Percentiles rank a stretch among this genome's conserved stretches.
Evolutionary conservation across 2,797 vertebrate genomes (phyloP).

Genomic region (Bradypodion ventrale): DNA sequence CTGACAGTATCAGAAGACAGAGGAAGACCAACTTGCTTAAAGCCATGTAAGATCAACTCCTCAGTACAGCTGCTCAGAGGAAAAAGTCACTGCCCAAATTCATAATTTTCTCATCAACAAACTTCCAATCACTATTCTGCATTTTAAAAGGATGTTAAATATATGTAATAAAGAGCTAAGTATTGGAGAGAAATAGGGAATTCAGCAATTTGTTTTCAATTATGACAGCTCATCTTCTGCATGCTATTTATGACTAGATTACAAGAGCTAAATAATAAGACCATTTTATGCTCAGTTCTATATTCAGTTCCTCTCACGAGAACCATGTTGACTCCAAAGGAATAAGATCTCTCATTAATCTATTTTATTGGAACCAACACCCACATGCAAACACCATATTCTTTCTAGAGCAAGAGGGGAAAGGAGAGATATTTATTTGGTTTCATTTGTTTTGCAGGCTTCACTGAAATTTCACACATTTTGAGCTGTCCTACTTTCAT

Average conservation of each 20-base stretch:
- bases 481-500: not conserved
- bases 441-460: not conserved
- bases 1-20: not conserved
- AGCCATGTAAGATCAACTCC: not conserved
- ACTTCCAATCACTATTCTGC: not conserved
- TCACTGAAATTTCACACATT: not conserved
- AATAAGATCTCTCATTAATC: not conserved
- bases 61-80: not conserved
- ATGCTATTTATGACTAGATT: not conserved
- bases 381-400: not conserved
- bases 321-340: not conserved
- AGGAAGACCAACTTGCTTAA: not conserved
- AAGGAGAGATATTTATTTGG: not conserved
- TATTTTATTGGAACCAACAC: not conserved
- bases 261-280: not conserved
- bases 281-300: not conserved
- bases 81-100: not conserved
- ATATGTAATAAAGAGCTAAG: not conserved
- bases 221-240: not conserved
- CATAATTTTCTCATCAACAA: not conserved
- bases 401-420: not conserved
- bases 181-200: not conserved
- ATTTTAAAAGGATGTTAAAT: slow-evolving; percentile 1
- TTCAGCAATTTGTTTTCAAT: slow-evolving; percentile 2
- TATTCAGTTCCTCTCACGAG: not conserved